Evolutionary conservation across 2,113 vertebrate species (phyloP), one percentile per base, ranked within the genome.

Genomic region (Thunnus maccoyii): DNA sequence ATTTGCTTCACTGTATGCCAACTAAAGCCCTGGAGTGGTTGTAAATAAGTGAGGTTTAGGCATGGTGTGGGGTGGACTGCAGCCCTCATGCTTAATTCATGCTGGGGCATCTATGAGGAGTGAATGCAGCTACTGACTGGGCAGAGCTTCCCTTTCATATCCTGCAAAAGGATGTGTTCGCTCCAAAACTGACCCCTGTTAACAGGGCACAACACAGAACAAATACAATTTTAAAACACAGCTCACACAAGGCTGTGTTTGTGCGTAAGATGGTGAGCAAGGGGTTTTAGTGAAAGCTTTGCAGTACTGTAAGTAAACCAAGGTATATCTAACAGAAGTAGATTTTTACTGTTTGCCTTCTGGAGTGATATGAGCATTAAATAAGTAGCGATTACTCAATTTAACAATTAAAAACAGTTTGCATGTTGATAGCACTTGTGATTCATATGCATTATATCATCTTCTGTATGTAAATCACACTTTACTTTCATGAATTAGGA

Each of bases 61-160:
- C 56, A 71, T 47, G 60, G 54, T 77, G 65, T 60, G 52, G 94
- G 93, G 94, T 96, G 96, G 95, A 96, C 96, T 96, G 95, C 96
- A 95, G 96, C 93, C 96, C 95, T 97, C 96, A 97, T 97, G 96
- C 94, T 94, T 97, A 96, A 96, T 97, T 97, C 96, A 97, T 97
- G 96, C 95, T 93, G 92, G 91, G 86, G 93, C 94, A 92, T 95
- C 95, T 69, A 77, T 94, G 95, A 93, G 96, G 96, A 95, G 96
- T 95, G 94, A 96, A 93, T 89, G 87, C 44, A 80, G 88, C 92
- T 93, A 95, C 96, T 93, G 93, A 95, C 95, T 16, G 20, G 55
- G 36, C 62, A 94, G 93, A 96, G 93, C 95, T 95, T 96, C 95
- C 95, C 96, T 97, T 97, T 97, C 96, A 96, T 96, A 96, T 97